A percentile compares a stretch with the other conserved stretches of the same genome.
Evolutionary conservation across 1,140 invertebrate species (phyloP).

Genomic region (Cyphomyrmex costatus): DNA sequence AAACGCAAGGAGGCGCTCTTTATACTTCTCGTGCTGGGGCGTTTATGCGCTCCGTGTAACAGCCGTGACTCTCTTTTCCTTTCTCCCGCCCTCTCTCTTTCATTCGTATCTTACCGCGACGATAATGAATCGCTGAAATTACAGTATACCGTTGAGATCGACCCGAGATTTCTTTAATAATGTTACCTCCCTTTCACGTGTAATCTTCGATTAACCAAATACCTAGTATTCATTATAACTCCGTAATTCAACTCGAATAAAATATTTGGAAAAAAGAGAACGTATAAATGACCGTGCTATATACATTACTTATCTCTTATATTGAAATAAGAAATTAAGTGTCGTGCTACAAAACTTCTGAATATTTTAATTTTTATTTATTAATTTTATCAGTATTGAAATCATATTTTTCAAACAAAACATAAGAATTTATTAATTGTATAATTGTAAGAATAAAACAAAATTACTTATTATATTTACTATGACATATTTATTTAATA

Average conservation of each 20-base stretch:
- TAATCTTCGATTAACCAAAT: constrained; percentile 50
- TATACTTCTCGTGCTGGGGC: constrained; percentile 28
- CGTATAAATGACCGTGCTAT: background rate
- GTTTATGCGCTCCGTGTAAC: constrained; percentile 62
- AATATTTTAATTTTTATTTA: background rate
- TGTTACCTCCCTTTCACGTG: background rate
- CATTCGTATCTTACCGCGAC: constrained; percentile 18
- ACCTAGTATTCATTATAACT: background rate
- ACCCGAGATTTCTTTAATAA: constrained; percentile 56
- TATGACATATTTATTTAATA: background rate
- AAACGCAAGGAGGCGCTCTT: constrained; percentile 70
- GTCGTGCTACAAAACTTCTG: background rate
- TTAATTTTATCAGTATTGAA: background rate
- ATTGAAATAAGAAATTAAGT: background rate
- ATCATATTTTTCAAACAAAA: background rate
- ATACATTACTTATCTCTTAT: background rate
- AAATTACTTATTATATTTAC: background rate
- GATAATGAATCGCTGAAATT: constrained; percentile 61
- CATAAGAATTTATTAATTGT: constrained; percentile 7
- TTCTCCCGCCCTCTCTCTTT: constrained; percentile 33
- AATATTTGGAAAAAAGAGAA: background rate
- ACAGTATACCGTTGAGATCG: constrained; percentile 45
- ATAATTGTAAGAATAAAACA: background rate
- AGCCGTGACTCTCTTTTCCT: constrained; percentile 27
- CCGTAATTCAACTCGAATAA: background rate